Evolutionary conservation across 2,797 vertebrate species (phyloP).

Genomic region (Falco peregrinus): DNA sequence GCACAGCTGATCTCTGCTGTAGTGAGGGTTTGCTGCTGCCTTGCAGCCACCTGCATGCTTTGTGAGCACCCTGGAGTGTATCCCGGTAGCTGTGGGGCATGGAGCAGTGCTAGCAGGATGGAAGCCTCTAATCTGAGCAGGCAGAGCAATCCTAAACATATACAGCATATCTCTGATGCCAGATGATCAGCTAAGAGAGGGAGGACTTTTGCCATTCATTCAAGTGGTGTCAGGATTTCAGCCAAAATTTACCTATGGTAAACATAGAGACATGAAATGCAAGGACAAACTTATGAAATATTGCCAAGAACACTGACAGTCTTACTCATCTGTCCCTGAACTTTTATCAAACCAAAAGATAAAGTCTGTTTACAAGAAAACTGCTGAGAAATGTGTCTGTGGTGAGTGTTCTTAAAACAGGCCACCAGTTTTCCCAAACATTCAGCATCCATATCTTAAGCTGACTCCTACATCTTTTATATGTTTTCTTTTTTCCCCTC

Average conservation of each 20-base stretch:
- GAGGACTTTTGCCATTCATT: background rate
- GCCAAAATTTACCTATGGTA: background rate
- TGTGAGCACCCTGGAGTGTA: background rate
- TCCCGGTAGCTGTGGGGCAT: background rate
- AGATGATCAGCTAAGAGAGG: background rate
- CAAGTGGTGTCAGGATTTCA: background rate
- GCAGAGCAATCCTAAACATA: background rate
- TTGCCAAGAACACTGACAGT: background rate
- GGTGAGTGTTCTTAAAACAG: background rate
- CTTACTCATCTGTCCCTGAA: background rate
- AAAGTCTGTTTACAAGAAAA: background rate
- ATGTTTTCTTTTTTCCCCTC: background rate
- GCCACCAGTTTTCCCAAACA: background rate
- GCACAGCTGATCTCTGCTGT: background rate
- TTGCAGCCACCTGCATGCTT: background rate
- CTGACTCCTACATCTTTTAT: background rate
- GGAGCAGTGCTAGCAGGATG: accelerated
- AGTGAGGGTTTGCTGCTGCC: background rate
- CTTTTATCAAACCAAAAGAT: background rate
- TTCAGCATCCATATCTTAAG: background rate
- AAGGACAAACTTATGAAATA: background rate
- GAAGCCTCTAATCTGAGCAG: accelerated
- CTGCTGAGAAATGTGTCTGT: background rate
- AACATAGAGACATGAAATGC: background rate
- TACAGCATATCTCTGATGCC: no score